Evolutionary conservation across 92 coral and sea anemone genomes (phyloP).

Genomic region (Siderastrea radians): DNA sequence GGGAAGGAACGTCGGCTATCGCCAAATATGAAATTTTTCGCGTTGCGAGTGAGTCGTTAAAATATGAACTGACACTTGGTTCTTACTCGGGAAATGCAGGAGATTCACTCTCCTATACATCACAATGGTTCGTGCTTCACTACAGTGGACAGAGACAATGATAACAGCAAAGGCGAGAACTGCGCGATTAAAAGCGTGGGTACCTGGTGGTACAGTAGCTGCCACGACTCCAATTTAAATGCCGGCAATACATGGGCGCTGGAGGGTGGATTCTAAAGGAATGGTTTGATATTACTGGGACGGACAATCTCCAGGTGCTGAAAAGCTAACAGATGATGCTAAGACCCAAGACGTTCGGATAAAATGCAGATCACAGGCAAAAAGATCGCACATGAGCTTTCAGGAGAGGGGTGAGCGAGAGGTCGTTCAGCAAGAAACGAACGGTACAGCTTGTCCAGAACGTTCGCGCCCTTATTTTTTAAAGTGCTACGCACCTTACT

Average conservation of each 20-base stretch:
- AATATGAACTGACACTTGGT: conserved; percentile 37
- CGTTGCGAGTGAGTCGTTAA: conserved; percentile 39
- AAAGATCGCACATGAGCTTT: no score
- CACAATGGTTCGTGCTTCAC: conserved; percentile 55
- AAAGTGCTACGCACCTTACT: no score
- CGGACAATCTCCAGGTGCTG: conserved; percentile 40
- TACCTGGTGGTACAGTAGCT: conserved; percentile 74
- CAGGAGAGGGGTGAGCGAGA: no score
- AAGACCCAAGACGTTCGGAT: conserved; percentile 28
- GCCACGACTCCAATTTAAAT: conserved; percentile 67
- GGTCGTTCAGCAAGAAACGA: no score
- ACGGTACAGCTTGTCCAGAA: no score
- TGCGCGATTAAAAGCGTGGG: conserved; percentile 65
- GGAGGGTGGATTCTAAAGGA: conserved; percentile 36
- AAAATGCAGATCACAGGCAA: not conserved
- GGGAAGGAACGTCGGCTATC: conserved; percentile 51
- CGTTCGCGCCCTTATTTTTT: no score
- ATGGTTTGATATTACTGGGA: conserved; percentile 72
- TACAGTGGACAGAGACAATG: conserved; percentile 64
- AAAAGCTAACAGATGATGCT: conserved; percentile 64
- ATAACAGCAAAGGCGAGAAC: conserved; percentile 23
- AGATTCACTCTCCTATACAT: conserved; percentile 51
- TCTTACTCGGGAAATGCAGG: conserved; percentile 65
- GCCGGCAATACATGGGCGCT: conserved; percentile 41
- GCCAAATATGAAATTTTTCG: conserved; percentile 65